Conservation (phyloP, 2,113 vertebrate species). For the Myodes glareolus region DNA sequence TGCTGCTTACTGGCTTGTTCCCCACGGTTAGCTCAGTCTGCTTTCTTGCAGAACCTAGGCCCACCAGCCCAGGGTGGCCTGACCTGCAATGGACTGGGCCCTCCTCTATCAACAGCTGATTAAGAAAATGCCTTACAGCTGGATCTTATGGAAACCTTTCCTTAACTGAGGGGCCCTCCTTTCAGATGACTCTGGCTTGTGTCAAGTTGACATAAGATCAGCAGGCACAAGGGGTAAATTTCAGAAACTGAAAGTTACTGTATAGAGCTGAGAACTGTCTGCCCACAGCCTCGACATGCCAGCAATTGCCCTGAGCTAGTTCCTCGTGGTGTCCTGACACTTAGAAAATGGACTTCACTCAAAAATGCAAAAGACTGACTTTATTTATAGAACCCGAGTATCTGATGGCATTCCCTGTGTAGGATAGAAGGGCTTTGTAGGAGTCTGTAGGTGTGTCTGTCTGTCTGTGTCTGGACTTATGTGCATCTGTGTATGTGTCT, state of each 20-base stretch:
- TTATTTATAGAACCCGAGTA: neutral
- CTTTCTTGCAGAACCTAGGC: neutral
- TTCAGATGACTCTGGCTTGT: neutral
- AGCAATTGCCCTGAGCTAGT: neutral
- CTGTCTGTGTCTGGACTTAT: neutral
- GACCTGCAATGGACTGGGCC: neutral
- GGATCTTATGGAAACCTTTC: neutral
- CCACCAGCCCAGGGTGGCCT: too few relatives aligned
- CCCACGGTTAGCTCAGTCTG: neutral
- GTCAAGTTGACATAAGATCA: neutral
- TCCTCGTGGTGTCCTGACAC: neutral
- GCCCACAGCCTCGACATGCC: accelerated
- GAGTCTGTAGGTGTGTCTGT: neutral
- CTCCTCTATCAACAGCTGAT: neutral
- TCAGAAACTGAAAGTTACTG: accelerated
- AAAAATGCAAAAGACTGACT: neutral
- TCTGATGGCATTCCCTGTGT: neutral
- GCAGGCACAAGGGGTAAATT: neutral
- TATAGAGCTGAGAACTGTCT: accelerated
- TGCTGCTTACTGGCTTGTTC: neutral
- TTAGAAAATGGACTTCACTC: neutral
- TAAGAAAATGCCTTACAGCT: neutral
- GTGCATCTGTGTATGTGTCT: neutral
- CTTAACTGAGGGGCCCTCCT: neutral
- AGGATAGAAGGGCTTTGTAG: neutral